Base-by-base conservation (phyloP, 2,888 invertebrate species). In the Ormyrus rosae region DNA sequence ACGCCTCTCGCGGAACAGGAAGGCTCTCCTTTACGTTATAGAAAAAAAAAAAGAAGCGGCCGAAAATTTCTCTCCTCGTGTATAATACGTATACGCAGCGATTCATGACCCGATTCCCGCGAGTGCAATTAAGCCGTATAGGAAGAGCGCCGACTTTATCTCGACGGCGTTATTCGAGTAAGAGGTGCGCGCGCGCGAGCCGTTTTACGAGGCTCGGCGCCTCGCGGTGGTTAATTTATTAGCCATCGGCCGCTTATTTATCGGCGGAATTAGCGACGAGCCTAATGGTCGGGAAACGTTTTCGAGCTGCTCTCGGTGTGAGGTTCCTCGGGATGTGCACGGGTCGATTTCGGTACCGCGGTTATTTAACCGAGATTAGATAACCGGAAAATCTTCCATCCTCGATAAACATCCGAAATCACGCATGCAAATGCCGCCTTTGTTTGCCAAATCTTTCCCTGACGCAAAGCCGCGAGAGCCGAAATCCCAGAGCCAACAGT, bases 61-160 rank as follows among this genome's bases (percentile, higher is more conserved):
- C 63, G 55, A 58, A 63, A 74, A 74, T 78, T 78, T 78, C 78
- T 65, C 71, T 60, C 58, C 56, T n/a, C 19, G 53, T 55, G 56
- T 50, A 61, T 63, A 55, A 61, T 63, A 55, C 45, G 46, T 51
- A 48, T 50, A 51, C 65, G 34, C 63, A 19, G 13, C 64, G 77
- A 70, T 72, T 78, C 67, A 68, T 72, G 60, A 51, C 60, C 61
- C 50, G 64, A 55, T 63, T 4, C 50, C 11, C 10, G 48, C 55
- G 58, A 34, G 13, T 5, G 46, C 56, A 75, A 67, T 75, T 67
- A 75, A 53, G 63, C 53, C 48, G 63, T 55, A 46, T 6, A 45
- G 56, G 63, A 55, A 55, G 73, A 68, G n/a, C 8, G 13, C 9
- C 19, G 19, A 46, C 63, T n/a, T n/a, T n/a, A 60, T 60, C 13